Conservation (phyloP, 2,888 invertebrate species). For the Cerastis rubricosa region DNA sequence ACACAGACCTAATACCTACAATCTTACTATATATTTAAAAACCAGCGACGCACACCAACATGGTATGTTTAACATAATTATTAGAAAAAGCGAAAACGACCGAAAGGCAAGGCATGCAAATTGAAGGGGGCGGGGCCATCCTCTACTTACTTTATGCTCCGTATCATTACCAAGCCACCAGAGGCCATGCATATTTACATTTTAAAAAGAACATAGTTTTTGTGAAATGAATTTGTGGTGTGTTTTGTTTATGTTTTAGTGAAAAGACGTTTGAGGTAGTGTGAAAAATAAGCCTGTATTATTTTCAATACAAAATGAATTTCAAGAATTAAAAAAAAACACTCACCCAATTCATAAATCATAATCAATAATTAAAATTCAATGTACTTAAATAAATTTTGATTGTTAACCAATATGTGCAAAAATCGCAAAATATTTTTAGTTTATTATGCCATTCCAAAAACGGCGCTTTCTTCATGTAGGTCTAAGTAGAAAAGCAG, state of each 20-base stretch:
- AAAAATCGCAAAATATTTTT: background rate
- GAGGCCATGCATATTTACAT: constrained; percentile 44
- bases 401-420: background rate
- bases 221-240: constrained; percentile 29
- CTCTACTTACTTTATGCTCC: constrained; percentile 35
- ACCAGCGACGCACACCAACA: constrained; percentile 12
- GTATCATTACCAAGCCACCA: constrained; percentile 50
- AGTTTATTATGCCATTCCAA: background rate
- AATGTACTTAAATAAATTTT: background rate
- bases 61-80: constrained; percentile 57
- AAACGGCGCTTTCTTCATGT: background rate
- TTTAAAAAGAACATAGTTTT: constrained; percentile 41
- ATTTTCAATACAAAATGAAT: background rate
- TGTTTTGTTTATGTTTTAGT: constrained; percentile 13
- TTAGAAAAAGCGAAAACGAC: constrained; percentile 50
- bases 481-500: background rate
- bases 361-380: background rate
- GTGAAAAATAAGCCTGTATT: background rate
- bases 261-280: background rate
- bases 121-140: constrained; percentile 51
- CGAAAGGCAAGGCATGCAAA: constrained; percentile 60
- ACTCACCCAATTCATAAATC: background rate
- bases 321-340: background rate
- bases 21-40: constrained; percentile 20
- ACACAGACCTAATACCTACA: constrained; percentile 8